Evolutionary conservation across 2,888 invertebrate genomes (phyloP), one percentile per base, ranked within the genome.

Genomic region (Lycaena phlaeas): DNA sequence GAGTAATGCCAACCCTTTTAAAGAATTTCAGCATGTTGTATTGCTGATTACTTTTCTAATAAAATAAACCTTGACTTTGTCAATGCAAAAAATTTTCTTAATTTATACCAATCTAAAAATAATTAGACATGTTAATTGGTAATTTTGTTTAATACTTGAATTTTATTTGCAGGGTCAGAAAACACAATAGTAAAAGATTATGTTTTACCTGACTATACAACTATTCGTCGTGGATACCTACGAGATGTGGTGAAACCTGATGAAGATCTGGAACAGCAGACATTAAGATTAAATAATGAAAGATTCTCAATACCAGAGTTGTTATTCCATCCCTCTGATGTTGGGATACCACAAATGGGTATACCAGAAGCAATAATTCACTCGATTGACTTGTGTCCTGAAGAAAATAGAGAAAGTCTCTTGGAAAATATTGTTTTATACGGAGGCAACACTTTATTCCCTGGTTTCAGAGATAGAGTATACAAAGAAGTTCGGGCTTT

Each of bases 141-240:
- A n/a, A n/a, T n/a, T n/a, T n/a, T n/a, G n/a, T n/a, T n/a, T n/a
- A n/a, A n/a, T n/a, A 25, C n/a, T 25, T 6, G 11, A 27, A 27
- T n/a, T 10, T 14, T 36, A 14, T 4, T 56, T 54, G 10, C 87
- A 65, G 85, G 85, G 11, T 74, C 87, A 22, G 87, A 87, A 26
- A 92, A 92, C 60, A 87, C 89, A 3, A 92, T 96, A 41, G 87
- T 91, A 2, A 87, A 92, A 51, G 98, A 98, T 64, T 99, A 99
- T 68, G 92, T 99, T 0, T 74, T 99, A 38, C 99, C 99, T 0
- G 99, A 99, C 78, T 99, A 96, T 68, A 96, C 96, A 0, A 90
- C 92, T 1, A 88, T 97, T 4, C 88, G 93, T 41, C 78, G 97
- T 51, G 98, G 98, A 6, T 95, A 79, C 40, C 61, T 84, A 1